Evolutionary conservation across 1,140 invertebrate species (phyloP).

Genomic region (Pseudomyrmex concolor): DNA sequence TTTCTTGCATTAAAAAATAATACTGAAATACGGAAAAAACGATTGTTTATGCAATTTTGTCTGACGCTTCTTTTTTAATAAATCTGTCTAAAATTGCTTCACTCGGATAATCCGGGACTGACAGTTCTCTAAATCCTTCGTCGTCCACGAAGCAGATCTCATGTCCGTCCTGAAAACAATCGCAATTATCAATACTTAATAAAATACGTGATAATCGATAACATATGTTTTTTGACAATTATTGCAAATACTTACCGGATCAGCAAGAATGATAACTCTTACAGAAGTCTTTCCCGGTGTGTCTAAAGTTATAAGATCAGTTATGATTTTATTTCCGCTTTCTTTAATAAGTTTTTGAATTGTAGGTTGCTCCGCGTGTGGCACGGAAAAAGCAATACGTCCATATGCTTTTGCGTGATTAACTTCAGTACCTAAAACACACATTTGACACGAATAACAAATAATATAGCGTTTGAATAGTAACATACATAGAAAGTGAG

Average conservation of each 20-base stretch:
- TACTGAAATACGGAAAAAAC: neutral
- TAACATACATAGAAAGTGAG: slow-evolving; percentile 5
- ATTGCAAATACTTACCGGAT: slow-evolving; percentile 88
- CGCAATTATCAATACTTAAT: slow-evolving; percentile 21
- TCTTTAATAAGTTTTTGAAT: slow-evolving; percentile 92
- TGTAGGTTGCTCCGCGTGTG: slow-evolving; percentile 89
- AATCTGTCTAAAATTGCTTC: slow-evolving; percentile 92
- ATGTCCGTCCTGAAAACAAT: slow-evolving; percentile 91
- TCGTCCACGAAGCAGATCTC: slow-evolving; percentile 99
- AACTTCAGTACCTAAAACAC: slow-evolving; percentile 86
- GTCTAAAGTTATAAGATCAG: slow-evolving; percentile 94
- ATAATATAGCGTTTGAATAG: slow-evolving; percentile 28
- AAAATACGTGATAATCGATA: neutral
- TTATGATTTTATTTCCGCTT: slow-evolving; percentile 92
- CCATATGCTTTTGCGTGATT: slow-evolving; percentile 97
- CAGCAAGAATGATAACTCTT: slow-evolving; percentile 96
- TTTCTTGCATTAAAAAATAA: slow-evolving; percentile 9
- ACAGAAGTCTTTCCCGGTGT: slow-evolving; percentile 99
- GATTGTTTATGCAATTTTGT: slow-evolving; percentile 6
- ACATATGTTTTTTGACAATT: neutral
- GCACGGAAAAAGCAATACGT: slow-evolving; percentile 96
- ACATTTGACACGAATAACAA: slow-evolving; percentile 47
- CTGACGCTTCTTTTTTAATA: slow-evolving; percentile 88
- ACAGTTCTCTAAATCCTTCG: slow-evolving; percentile 95
- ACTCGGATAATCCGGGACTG: slow-evolving; percentile 93